Evolutionary conservation across 2,888 invertebrate species (phyloP).

Genomic region (Catotricha subobsoleta): DNA sequence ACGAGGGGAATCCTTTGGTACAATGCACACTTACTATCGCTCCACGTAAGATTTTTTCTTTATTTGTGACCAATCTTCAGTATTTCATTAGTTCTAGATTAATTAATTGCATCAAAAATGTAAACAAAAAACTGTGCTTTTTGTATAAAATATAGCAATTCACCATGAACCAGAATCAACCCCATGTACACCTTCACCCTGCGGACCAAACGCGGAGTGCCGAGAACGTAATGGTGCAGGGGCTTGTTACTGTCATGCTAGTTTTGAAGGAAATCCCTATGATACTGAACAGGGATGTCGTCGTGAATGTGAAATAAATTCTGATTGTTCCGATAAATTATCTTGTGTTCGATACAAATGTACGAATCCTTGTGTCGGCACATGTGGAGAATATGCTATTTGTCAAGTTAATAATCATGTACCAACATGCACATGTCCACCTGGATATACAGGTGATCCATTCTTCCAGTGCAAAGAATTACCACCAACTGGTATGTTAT

Average conservation of each 20-base stretch:
- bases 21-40: slow-evolving; percentile 31
- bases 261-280: slow-evolving; percentile 69
- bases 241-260: slow-evolving; percentile 64
- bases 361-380: slow-evolving; percentile 66
- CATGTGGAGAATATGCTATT: slow-evolving; percentile 63
- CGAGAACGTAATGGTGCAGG: slow-evolving; percentile 66
- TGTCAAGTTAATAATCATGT: slow-evolving; percentile 64
- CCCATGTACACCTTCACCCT: slow-evolving; percentile 67
- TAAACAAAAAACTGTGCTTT: not conserved
- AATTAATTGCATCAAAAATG: not conserved
- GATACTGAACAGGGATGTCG: slow-evolving; percentile 44
- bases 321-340: slow-evolving; percentile 51
- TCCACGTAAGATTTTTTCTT: slow-evolving; percentile 14
- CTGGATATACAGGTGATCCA: slow-evolving; percentile 64
- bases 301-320: slow-evolving; percentile 60
- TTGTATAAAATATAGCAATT: slow-evolving; percentile 31
- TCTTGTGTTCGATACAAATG: slow-evolving; percentile 72
- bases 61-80: no score
- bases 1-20: slow-evolving; percentile 54
- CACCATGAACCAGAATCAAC: slow-evolving; percentile 46
- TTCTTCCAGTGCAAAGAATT: slow-evolving; percentile 55
- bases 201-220: slow-evolving; percentile 71
- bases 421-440: slow-evolving; percentile 56
- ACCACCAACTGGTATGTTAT: slow-evolving; percentile 20
- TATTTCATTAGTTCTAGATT: not conserved